Evolutionary conservation across 2,113 vertebrate species (phyloP), one percentile per base, ranked within the genome.

Genomic region (Lipotes vexillifer): DNA sequence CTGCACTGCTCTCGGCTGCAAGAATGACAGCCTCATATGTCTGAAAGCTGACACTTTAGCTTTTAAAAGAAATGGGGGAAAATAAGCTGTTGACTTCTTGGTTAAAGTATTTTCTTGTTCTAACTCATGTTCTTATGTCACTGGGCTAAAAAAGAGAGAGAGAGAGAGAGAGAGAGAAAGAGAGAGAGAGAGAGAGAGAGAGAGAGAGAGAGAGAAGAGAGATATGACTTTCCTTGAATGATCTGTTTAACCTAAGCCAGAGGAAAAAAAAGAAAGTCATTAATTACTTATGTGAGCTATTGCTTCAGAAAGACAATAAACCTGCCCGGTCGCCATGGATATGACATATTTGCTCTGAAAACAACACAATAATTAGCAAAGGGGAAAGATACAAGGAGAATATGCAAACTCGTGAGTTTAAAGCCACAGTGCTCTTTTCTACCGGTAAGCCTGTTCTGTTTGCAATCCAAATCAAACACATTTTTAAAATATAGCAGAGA

Each of bases 311-410:
- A 99, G 99, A 99, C 99, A 99, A 99, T 99, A 99, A 99, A 99
- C 99, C 99, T 99, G 99, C 99, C 99, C 99, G 99, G 99, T 99
- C 99, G 99, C 99, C 99, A 99, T 99, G 99, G 99, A 99, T 99
- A 99, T 99, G 99, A 99, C 99, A 99, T 99, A 99, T 99, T 99
- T 99, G 99, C 99, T 99, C 99, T 99, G 99, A 99, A 99, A 99
- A 99, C 99, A 99, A 99, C 99, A 99, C 99, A 99, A 99, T 99
- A 99, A 99, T 99, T 99, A 99, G 99, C 99, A 99, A 99, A 99
- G 99, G 99, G 99, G 99, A 99, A 99, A 99, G 99, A 99, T 99
- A 99, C 99, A 99, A 99, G 98, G 99, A 99, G 99, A 99, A 99
- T 99, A 99, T 99, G 99, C 99, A 99, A 99, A 99, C 99, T 99